phyloP scores from a whole-genome alignment of 1,140 invertebrate genomes.

The Mya arenaria region DNA sequence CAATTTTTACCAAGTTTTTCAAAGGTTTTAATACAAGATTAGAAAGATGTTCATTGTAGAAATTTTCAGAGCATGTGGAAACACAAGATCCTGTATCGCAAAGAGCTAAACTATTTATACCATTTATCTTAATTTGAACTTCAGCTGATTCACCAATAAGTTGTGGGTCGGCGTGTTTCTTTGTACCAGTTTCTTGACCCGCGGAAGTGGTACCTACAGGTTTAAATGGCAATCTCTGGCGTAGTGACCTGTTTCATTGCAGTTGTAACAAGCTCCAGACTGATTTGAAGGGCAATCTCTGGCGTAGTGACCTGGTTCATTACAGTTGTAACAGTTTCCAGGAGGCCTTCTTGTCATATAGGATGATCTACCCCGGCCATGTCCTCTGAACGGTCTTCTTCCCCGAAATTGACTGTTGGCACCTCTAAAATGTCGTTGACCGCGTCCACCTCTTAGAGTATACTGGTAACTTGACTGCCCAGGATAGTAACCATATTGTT shows the following conservation, averaged over 20 bases:
- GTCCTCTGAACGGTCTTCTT: too few species aligned
- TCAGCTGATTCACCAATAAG: conserved; percentile 17
- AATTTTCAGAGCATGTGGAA: not conserved
- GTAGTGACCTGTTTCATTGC: conserved; percentile 3
- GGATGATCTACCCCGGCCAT: too few species aligned
- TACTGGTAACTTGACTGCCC: too few species aligned
- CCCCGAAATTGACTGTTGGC: too few species aligned
- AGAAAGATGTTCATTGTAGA: not conserved
- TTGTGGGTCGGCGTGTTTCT: conserved; percentile 7
- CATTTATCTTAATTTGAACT: conserved; percentile 8
- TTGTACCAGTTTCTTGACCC: not conserved
- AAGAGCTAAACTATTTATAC: conserved; percentile 11
- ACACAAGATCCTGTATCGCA: conserved; percentile 19
- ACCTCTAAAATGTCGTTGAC: too few species aligned
- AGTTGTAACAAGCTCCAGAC: not conserved
- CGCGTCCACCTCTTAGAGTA: too few species aligned
- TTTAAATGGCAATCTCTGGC: conserved; percentile 36
- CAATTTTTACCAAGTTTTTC: conserved; percentile 2
- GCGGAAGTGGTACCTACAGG: too few species aligned
- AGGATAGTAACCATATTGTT: not conserved
- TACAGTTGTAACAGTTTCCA: not conserved
- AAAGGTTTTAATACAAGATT: not conserved
- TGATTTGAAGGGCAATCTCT: not conserved
- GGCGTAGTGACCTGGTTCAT: not conserved
- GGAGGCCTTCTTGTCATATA: too few species aligned